Evolutionary conservation across 2,888 invertebrate genomes (phyloP), one percentile per base, ranked within the genome.

Genomic region (Luperina testacea): DNA sequence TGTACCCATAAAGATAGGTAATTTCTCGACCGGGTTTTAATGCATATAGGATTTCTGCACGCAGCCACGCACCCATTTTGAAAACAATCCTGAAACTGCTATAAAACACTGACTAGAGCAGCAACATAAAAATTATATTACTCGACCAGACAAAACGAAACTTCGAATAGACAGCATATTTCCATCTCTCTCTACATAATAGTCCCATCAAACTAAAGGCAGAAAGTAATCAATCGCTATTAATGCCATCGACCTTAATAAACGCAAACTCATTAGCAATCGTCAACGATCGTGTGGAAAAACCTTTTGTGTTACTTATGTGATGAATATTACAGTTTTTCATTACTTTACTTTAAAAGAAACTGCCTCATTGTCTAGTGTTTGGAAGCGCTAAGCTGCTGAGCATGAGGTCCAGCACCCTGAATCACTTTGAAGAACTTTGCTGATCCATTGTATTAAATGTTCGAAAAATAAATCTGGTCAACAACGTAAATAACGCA

Each of bases 261-360:
- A 80, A 82, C 65, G 77, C 63, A 77, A 72, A 82, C 89, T 86
- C 84, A 84, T 88, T 86, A 87, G 78, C 72, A 82, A 72, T 80
- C 65, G 75, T 77, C 79, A 80, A 85, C 85, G 67, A 69, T 85
- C 70, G 77, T 78, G 42, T 59, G 68, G 59, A 72, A 59, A 75
- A 78, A 70, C 71, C 64, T 70, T 85, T 80, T 78, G 73, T 76
- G 53, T 74, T 68, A 70, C 51, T 75, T 65, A 38, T 48, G 69
- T 75, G 69, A 82, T 86, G 67, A 87, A 87, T 88, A 87, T 81
- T 87, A 72, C 77, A 88, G 67, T 87, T 88, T 81, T 81, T 75
- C 77, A 88, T 88, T 84, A 77, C 68, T 78, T 67, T 81, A 73
- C 24, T 65, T 75, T 59, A 48, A 38, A 32, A 80, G 68, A 81